These are phyloP conservation scores for Rattus norvegicus DNA, from an alignment of 2,113 vertebrate genomes.

Conservation along the genomic window GRCr8 NC_086031.1:75594501-75595000, in stretches of 20 bases:
- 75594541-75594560: slow-evolving; percentile 28
- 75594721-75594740: background rate
- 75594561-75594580: background rate
- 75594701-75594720: slow-evolving; percentile 35
- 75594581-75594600: background rate
- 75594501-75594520: slow-evolving; percentile 13
- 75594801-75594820: background rate
- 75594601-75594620: background rate
- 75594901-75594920: background rate
- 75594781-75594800: background rate
- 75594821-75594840: background rate
- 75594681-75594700: slow-evolving; percentile 31
- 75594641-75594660: background rate
- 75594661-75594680: slow-evolving; percentile 2
- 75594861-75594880: background rate
- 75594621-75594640: background rate
- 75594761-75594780: background rate
- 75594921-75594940: background rate
- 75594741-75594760: background rate
- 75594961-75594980: background rate
- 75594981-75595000: background rate
- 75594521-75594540: slow-evolving; percentile 35
- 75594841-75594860: background rate
- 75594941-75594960: background rate
- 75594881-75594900: background rate